Conservation (phyloP, 2,113 vertebrate species). For the Hippocampus zosterae region DNA sequence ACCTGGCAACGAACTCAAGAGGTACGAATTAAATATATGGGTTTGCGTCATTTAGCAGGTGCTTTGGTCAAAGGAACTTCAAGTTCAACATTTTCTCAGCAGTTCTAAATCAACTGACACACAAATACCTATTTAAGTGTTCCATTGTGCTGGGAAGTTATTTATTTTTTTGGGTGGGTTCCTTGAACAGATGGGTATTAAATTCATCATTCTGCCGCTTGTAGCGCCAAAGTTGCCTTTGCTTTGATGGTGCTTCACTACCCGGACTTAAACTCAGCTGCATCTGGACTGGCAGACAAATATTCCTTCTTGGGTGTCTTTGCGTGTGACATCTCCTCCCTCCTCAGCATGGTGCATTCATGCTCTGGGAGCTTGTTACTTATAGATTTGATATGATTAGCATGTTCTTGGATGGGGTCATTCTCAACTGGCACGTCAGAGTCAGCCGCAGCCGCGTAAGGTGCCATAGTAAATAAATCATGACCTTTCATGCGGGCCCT, state of each 20-base stretch:
- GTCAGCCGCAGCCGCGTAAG: not conserved
- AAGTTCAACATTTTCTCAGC: not conserved
- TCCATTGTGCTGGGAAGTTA: constrained; percentile 11
- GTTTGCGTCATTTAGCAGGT: constrained; percentile 16
- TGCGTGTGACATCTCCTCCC: constrained; percentile 41
- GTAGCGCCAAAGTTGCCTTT: constrained; percentile 38
- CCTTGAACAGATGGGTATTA: constrained; percentile 48
- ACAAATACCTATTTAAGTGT: not conserved
- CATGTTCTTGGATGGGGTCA: constrained; percentile 21
- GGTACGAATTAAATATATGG: constrained; percentile 59
- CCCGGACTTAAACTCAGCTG: constrained; percentile 28
- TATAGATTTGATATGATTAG: constrained; percentile 21
- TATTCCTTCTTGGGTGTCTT: constrained; percentile 7
- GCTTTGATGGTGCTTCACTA: not conserved
- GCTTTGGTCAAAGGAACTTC: not conserved
- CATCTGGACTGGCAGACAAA: constrained; percentile 45
- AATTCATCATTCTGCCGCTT: constrained; percentile 52
- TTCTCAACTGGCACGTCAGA: not conserved
- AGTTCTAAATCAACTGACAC: not conserved
- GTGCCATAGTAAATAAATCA: not conserved
- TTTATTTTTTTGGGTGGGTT: constrained; percentile 25
- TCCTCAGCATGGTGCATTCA: constrained; percentile 13
- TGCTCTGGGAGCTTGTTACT: not conserved
- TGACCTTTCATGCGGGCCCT: not conserved
- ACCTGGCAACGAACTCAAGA: constrained; percentile 79